Base-by-base conservation (phyloP, 2,113 vertebrate species). In the Nyctereutes procyonoides region DNA sequence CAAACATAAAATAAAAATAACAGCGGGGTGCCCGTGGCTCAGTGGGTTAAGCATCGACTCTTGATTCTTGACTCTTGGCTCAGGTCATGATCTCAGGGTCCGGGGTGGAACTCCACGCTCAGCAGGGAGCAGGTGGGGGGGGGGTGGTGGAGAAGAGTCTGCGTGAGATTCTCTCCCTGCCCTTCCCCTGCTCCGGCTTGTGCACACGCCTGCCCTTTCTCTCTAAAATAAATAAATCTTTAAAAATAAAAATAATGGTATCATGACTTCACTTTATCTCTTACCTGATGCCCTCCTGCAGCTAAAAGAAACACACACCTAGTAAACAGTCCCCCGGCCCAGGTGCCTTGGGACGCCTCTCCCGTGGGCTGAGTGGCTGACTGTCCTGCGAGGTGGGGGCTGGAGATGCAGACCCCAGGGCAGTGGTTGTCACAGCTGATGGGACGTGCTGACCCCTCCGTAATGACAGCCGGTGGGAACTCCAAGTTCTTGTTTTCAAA, bases 1-100 rank as follows among this genome's bases (percentile, higher is more conserved):
- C 81, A 93, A 90, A 94, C 51, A 63, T 71, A 88, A 83, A 90
- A 81, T 81, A 38, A 85, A 93, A 81, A 48, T 32, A 82, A 22
- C 22, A 67, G 58, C 8, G 19, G 32, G 67, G 67, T 69, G 67
- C 17, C 67, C 30, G 67, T 69, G 67, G 17, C 17, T 69, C 32
- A 69, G 67, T n/a, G 8, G 1, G 32, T 4, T 69, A 69, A 35
- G 16, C 32, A 4, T 35, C 67, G 32, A 35, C 32, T 65, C 30
- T 19, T 69, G 32, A 69, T 69, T 35, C n/a, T n/a, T n/a, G n/a
- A n/a, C n/a, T n/a, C n/a, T 35, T 3, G 1, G 67, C 67, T 35
- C 67, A 69, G 67, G 32, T 69, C n/a, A 20, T 35, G 32, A 69
- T 69, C 32, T 69, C 67, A 69, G 67, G 32, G 67, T 69, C 32